Base-by-base conservation (phyloP, 2,888 invertebrate genomes). In the Bibio marci region DNA sequence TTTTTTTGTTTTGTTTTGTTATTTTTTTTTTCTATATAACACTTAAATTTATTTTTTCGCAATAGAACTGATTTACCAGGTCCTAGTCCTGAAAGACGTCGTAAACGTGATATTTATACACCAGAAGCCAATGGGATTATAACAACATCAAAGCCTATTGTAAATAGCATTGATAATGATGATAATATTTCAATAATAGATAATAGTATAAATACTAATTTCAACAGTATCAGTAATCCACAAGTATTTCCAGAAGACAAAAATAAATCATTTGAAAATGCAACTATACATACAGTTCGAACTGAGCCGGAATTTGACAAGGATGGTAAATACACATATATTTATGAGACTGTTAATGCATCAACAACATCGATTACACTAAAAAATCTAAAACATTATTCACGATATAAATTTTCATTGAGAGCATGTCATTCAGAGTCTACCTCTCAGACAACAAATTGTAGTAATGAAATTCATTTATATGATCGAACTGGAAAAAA, bases 381-480 rank as follows among this genome's bases (percentile, higher is more conserved):
- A 45, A 59, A 54, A 30, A 64, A 72, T 27, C 64, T 90, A 48
- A 75, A 73, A 8, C 88, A 90, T 63, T 88, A 74, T 58, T 75
- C 82, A 1, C 66, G 69, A 49, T 88, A 90, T 61, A 72, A 73
- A 14, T 73, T 88, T 40, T 69, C 66, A 46, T 72, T 90, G 36
- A 70, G 71, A 58, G 87, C 85, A 4, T 90, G 88, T 50, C 73
- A 86, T n/a, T 68, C 70, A 48, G 62, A 59, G 19, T 64, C 62
- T 40, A 55, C 56, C 15, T 4, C 5, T 31, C 6, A 35, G 27
- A 32, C 53, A 13, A 64, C 48, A 31, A 51, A 62, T 55, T 82
- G 82, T 57, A 73, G 74, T 45, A 53, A 55, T 7, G 60, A 63
- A 44, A 59, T 61, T 14, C 59, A 64, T 41, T 55, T 57, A 18